Evolutionary conservation across 1,140 invertebrate genomes (phyloP), one percentile per base, ranked within the genome.

Genomic region (Drosophila paulistorum): DNA sequence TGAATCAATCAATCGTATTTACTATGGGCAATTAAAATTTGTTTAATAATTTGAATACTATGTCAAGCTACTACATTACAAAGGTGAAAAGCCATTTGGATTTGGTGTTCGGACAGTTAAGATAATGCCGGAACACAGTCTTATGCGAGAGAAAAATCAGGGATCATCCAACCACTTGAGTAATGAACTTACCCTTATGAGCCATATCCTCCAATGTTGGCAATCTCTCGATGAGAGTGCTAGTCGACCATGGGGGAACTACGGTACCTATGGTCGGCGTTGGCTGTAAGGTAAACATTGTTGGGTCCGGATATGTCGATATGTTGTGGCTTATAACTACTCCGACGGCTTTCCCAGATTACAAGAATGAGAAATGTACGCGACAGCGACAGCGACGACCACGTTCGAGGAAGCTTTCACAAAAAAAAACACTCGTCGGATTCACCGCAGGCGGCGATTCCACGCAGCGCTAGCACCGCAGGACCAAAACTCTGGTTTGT

Each of bases 261-360:
- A 91, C 85, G 4, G 89, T 45, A 11, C 89, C 78, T 23, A 92
- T 86, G 11, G 91, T 35, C 23, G 91, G 85, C 11, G 76, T 91
- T 23, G 89, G 62, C 77, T 92, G 91, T 37, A 92, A 63, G 1
- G 91, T 92, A 68, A 92, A 92, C 90, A 92, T 92, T 51, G 55
- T 48, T 30, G 20, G 37, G 26, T 11, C 23, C 17, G 7, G n/a
- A 58, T 39, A 35, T 60, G 61, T 33, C 33, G 57, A 60, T 68
- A 23, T 59, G n/a, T 63, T 48, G 60, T 11, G 7, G 37, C n/a
- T 42, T n/a, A 7, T 30, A 63, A 17, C 20, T 33, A 39, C 17
- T 60, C 58, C 58, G 20, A 35, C 37, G 58, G 33, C 14, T 51
- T 51, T 51, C 45, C 45, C 45, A 51, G 45, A 51, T 23, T 51